These are phyloP conservation scores for Dyspetes luteomarginatus DNA, from an alignment of 2,888 invertebrate species.

Conservation along the genomic window DNA sequence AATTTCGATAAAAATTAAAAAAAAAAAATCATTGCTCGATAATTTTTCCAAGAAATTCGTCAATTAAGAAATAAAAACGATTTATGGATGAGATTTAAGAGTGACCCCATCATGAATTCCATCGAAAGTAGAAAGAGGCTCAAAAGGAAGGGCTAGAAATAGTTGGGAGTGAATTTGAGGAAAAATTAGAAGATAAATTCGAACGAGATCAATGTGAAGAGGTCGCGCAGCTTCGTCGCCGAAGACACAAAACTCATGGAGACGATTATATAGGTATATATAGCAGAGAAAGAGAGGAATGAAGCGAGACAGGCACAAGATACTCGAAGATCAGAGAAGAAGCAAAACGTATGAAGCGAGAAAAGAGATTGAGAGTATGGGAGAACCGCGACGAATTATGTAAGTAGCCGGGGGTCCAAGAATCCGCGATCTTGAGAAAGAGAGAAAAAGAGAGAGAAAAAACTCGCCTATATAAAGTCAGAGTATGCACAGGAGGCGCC, in stretches of 20 bases:
- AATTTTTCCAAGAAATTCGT: slow-evolving; percentile 3
- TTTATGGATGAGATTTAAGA: slow-evolving; percentile 24
- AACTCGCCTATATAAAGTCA: background rate
- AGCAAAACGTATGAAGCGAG: slow-evolving; percentile 29
- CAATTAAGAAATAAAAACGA: background rate
- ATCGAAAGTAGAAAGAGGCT: slow-evolving; percentile 20
- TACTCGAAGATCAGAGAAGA: slow-evolving; percentile 6
- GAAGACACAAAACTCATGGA: slow-evolving; percentile 31
- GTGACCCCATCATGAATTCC: slow-evolving; percentile 47
- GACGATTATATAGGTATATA: slow-evolving; percentile 7
- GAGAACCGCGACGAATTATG: slow-evolving; percentile 69
- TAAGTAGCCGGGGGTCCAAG: slow-evolving; percentile 67
- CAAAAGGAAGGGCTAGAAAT: slow-evolving; percentile 15
- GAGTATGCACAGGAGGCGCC: slow-evolving; percentile 64
- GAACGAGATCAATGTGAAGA: slow-evolving; percentile 54
- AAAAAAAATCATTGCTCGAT: too few species aligned
- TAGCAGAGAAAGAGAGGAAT: slow-evolving; percentile 12
- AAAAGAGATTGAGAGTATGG: slow-evolving; percentile 39
- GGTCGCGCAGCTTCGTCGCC: slow-evolving; percentile 30
- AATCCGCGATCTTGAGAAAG: slow-evolving; percentile 57
- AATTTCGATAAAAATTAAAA: too few species aligned
- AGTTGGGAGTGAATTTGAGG: background rate
- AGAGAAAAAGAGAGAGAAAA: slow-evolving; percentile 18
- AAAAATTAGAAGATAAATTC: slow-evolving; percentile 11
- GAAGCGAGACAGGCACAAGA: slow-evolving; percentile 12